These are phyloP conservation scores for Paratilapia polleni DNA, from an alignment of 2,113 vertebrate genomes.

Conservation along the genomic window DNA sequence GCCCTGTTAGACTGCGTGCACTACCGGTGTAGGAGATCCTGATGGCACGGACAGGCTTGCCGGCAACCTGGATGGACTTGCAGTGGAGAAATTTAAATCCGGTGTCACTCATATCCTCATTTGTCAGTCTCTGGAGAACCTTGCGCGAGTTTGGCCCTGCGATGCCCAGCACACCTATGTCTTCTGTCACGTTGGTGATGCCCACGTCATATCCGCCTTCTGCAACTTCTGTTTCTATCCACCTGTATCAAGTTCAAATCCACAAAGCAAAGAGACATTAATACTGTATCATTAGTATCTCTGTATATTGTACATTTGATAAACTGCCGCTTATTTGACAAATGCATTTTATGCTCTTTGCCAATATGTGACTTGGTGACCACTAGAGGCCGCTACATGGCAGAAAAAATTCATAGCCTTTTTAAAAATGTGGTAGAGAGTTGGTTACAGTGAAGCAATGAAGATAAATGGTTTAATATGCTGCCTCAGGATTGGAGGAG, in stretches of 20 bases:
- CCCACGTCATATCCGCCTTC: constrained; percentile 83
- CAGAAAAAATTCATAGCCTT: background rate
- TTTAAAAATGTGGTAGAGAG: background rate
- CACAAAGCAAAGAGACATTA: background rate
- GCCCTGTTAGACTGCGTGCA: too few relatives aligned
- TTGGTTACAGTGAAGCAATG: background rate
- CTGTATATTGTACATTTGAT: background rate
- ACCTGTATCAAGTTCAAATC: constrained; percentile 76
- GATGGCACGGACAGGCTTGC: constrained; percentile 85
- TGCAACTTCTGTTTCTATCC: constrained; percentile 86
- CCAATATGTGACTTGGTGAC: background rate
- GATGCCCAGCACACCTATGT: constrained; percentile 90
- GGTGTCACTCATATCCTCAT: constrained; percentile 86
- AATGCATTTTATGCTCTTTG: background rate
- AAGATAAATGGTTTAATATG: background rate
- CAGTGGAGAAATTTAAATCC: constrained; percentile 93
- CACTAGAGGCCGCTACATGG: constrained; percentile 41
- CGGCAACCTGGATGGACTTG: constrained; percentile 83
- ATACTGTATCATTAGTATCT: too few relatives aligned
- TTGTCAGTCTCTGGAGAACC: constrained; percentile 92
- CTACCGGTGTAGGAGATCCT: constrained; percentile 98
- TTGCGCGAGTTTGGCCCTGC: constrained; percentile 88
- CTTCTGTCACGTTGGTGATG: constrained; percentile 89
- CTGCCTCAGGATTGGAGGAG: constrained; percentile 57
- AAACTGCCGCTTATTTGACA: background rate